Evolutionary conservation across 2,888 invertebrate species (phyloP).

Genomic region (Phania funesta): DNA sequence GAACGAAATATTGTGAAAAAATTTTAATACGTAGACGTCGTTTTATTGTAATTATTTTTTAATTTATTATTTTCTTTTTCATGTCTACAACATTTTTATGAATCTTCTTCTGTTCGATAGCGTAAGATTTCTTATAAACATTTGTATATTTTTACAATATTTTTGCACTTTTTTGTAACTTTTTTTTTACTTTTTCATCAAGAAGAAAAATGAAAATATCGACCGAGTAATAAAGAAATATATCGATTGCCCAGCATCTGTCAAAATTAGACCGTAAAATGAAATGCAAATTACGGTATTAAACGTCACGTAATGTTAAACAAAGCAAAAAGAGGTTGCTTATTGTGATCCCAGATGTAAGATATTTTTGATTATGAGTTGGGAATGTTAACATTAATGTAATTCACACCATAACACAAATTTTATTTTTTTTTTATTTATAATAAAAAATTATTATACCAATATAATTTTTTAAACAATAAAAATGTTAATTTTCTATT

Average conservation of each 20-base stretch:
- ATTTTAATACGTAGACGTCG: slow-evolving; percentile 65
- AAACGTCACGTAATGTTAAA: slow-evolving; percentile 36
- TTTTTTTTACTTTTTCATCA: slow-evolving; percentile 68
- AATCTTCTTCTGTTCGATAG: slow-evolving; percentile 20
- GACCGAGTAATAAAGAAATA: slow-evolving; percentile 73
- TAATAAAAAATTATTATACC: too few species aligned
- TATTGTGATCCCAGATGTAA: slow-evolving; percentile 2
- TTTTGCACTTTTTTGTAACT: slow-evolving; percentile 66
- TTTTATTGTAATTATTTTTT: slow-evolving; percentile 58
- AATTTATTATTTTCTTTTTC: slow-evolving; percentile 37
- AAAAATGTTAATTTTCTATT: too few species aligned
- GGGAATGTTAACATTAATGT: too few species aligned
- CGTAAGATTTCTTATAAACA: slow-evolving; percentile 31
- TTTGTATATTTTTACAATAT: slow-evolving; percentile 43
- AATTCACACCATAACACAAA: too few species aligned
- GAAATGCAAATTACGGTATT: slow-evolving; percentile 32
- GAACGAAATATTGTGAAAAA: slow-evolving; percentile 61
- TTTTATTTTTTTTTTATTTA: too few species aligned
- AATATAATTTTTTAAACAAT: too few species aligned
- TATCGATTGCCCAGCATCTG: slow-evolving; percentile 73
- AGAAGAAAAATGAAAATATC: slow-evolving; percentile 75
- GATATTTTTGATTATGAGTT: neutral
- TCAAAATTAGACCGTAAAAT: slow-evolving; percentile 62
- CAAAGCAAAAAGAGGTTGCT: neutral
- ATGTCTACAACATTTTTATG: slow-evolving; percentile 44